Percentiles rank a stretch among this genome's conserved stretches.
These are phyloP conservation scores for Eristalinus aeneus DNA, from an alignment of 2,888 invertebrate species.

Conservation along the genomic window DNA sequence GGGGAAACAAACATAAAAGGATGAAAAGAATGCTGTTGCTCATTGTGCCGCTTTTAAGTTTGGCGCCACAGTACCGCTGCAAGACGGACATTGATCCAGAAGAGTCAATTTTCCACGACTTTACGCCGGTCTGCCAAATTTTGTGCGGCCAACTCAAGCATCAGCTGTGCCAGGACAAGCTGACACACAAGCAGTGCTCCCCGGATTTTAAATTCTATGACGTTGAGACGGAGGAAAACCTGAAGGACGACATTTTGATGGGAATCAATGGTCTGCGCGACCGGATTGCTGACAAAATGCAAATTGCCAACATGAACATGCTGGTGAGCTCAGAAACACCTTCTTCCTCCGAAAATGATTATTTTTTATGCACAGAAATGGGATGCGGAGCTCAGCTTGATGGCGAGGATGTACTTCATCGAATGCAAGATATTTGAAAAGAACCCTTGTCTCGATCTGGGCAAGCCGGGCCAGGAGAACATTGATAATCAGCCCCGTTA, in stretches of 20 bases:
- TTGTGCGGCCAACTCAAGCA: neutral
- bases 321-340: conserved; percentile 47
- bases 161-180: conserved; percentile 49
- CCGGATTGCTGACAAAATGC: conserved; percentile 71
- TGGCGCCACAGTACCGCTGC: neutral
- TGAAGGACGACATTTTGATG: conserved; percentile 28
- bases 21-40: neutral
- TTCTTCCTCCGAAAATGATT: too few species aligned
- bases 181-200: neutral
- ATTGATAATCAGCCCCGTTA: conserved; percentile 19
- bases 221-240: neutral
- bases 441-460: conserved; percentile 63
- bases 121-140: neutral
- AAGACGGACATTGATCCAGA: neutral
- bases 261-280: conserved; percentile 72
- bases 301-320: conserved; percentile 69
- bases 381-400: conserved; percentile 55
- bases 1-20: neutral
- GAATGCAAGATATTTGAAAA: conserved; percentile 22
- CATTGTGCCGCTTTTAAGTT: neutral
- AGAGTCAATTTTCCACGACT: conserved; percentile 46
- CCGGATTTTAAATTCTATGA: neutral
- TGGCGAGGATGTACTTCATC: conserved; percentile 59
- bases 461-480: neutral
- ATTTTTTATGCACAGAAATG: conserved; percentile 52